Conservation (phyloP, 2,113 vertebrate species). For the Andinoacara biseriatus region DNA sequence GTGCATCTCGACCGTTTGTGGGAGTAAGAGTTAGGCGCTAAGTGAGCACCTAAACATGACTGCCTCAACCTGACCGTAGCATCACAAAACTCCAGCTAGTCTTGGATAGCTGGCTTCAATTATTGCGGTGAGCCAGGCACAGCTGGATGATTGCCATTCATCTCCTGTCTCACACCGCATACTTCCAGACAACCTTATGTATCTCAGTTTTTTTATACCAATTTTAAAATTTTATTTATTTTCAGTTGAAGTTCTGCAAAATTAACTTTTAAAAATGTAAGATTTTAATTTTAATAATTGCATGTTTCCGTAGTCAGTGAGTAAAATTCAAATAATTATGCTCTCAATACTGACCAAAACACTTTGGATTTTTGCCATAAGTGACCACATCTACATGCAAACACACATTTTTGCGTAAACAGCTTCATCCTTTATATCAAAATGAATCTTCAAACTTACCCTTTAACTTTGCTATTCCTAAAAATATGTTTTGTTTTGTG, state of each 20-base stretch:
- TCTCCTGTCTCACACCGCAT: neutral
- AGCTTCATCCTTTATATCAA: neutral
- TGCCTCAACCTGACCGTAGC: neutral
- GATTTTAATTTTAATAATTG: neutral
- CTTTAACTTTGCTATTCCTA: neutral
- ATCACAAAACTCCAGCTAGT: neutral
- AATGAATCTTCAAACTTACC: neutral
- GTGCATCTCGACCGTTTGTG: neutral
- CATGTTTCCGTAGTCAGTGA: neutral
- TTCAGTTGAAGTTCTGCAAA: neutral
- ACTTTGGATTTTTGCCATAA: neutral
- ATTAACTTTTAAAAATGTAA: neutral
- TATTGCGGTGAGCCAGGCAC: neutral
- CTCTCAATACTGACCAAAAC: neutral
- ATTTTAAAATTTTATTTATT: no score
- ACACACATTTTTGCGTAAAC: neutral
- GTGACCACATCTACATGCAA: neutral
- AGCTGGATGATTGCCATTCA: neutral
- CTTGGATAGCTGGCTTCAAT: neutral
- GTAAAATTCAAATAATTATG: conserved; percentile 1
- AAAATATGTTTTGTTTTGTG: neutral
- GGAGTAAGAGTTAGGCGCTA: neutral
- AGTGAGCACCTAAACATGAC: neutral
- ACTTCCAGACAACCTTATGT: neutral
- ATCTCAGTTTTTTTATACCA: neutral